phyloP scores from a whole-genome alignment of 2,888 invertebrate genomes.

The Drosophila dives region DNA sequence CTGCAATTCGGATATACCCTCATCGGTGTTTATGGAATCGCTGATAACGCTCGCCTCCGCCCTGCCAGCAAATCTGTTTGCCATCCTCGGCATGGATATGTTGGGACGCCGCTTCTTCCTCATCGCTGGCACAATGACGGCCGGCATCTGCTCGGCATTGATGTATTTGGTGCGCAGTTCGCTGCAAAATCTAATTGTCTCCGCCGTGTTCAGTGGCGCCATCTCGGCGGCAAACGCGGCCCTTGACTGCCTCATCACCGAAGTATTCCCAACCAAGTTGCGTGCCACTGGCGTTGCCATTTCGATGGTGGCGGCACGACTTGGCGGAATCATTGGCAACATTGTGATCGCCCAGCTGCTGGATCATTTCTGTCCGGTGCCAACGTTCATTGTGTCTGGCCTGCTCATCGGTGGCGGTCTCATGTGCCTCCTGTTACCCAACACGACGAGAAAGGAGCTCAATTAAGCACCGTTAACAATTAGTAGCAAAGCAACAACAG shows the following conservation, averaged over 20 bases:
- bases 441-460: slow-evolving; percentile 92
- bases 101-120: slow-evolving; percentile 90
- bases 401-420: slow-evolving; percentile 94
- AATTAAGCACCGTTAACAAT: slow-evolving; percentile 66
- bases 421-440: slow-evolving; percentile 94
- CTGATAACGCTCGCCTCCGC: slow-evolving; percentile 94
- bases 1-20: slow-evolving; percentile 90
- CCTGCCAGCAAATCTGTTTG: slow-evolving; percentile 93
- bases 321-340: slow-evolving; percentile 92
- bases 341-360: slow-evolving; percentile 94
- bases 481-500: background rate
- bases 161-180: slow-evolving; percentile 94
- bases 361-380: slow-evolving; percentile 95
- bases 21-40: slow-evolving; percentile 93
- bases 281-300: slow-evolving; percentile 96
- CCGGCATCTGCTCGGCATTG: slow-evolving; percentile 92
- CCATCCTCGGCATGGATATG: slow-evolving; percentile 93
- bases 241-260: slow-evolving; percentile 95
- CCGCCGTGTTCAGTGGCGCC: slow-evolving; percentile 94
- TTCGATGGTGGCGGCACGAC: slow-evolving; percentile 94
- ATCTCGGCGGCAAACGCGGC: slow-evolving; percentile 96
- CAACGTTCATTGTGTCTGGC: slow-evolving; percentile 95
- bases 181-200: slow-evolving; percentile 92
- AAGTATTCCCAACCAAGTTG: slow-evolving; percentile 96
- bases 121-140: slow-evolving; percentile 94